Conservation (phyloP, 2,888 invertebrate genomes). For the Cryptus armator region DNA sequence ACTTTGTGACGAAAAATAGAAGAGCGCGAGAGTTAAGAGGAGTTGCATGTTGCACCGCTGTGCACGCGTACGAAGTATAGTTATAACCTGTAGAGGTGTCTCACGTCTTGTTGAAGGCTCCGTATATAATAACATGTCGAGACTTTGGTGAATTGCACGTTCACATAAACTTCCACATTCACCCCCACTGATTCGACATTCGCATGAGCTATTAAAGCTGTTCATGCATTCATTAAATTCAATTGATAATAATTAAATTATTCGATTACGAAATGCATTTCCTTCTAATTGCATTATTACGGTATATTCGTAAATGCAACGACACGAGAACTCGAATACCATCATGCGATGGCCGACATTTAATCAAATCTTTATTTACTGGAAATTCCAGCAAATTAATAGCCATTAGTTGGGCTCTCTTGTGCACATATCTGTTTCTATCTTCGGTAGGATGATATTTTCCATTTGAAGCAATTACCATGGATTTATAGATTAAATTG, state of each 20-base stretch:
- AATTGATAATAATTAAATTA: conserved; percentile 8
- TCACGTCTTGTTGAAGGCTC: conserved; percentile 11
- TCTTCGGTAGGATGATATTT: too few species aligned
- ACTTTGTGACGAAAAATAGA: conserved; percentile 47
- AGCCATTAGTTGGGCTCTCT: too few species aligned
- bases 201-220: neutral
- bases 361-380: neutral
- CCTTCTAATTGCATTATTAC: conserved; percentile 1
- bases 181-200: neutral
- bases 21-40: conserved; percentile 35
- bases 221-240: neutral
- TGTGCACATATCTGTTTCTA: too few species aligned
- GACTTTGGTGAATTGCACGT: neutral
- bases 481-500: too few species aligned
- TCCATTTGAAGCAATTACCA: too few species aligned
- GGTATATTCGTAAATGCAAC: neutral
- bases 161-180: neutral
- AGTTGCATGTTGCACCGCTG: conserved; percentile 23
- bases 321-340: neutral
- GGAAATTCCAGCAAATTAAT: too few species aligned
- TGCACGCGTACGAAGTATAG: conserved; percentile 3
- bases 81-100: neutral
- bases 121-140: neutral
- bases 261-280: neutral
- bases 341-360: neutral